Percentiles rank a stretch among this genome's conserved stretches.
Conservation (phyloP, 2,797 vertebrate species). For the Mormyrops boulengeri region DNA sequence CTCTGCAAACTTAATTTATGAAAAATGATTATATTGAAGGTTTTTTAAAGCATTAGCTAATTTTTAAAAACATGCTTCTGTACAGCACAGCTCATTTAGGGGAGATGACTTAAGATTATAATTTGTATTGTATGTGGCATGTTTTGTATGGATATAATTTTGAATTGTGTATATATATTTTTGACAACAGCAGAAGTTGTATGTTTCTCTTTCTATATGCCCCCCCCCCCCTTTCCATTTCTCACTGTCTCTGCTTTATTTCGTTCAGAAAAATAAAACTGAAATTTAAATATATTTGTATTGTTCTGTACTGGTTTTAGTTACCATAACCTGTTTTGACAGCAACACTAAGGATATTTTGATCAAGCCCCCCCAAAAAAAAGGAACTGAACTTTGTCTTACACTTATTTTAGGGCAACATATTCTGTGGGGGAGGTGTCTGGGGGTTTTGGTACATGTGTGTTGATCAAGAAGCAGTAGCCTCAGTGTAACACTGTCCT, state of each 20-base stretch:
- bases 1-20: constrained; percentile 73
- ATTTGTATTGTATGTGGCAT: constrained; percentile 91
- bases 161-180: constrained; percentile 85
- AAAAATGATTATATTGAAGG: constrained; percentile 57
- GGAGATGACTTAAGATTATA: constrained; percentile 79
- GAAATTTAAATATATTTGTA: constrained; percentile 78
- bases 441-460: neutral
- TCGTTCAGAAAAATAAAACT: constrained; percentile 87
- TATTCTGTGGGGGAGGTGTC: neutral
- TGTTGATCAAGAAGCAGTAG: neutral
- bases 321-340: neutral
- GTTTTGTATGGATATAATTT: constrained; percentile 92
- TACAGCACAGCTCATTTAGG: constrained; percentile 91
- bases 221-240: constrained; percentile 53
- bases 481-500: neutral
- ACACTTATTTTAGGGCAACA: neutral
- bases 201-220: constrained; percentile 59
- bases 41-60: constrained; percentile 59
- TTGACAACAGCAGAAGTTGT: constrained; percentile 77
- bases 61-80: constrained; percentile 78
- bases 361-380: neutral
- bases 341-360: neutral
- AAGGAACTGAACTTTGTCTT: neutral
- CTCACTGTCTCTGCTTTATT: constrained; percentile 73
- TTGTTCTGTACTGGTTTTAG: neutral